Conservation (phyloP, 2,888 invertebrate species). For the Nezara viridula region DNA sequence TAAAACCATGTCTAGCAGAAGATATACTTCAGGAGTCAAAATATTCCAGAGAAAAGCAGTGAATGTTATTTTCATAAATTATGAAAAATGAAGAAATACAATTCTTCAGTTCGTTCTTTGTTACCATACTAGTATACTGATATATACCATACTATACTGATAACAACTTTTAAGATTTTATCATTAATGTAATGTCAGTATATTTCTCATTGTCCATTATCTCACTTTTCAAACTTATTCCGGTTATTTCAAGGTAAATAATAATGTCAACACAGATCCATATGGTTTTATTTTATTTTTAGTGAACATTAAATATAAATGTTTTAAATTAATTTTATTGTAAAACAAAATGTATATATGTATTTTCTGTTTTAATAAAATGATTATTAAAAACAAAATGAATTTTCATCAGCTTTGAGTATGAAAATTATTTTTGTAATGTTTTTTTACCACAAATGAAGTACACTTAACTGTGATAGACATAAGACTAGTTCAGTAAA, state of each 20-base stretch:
- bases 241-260: background rate
- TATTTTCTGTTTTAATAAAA: constrained; percentile 14
- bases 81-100: too few species aligned
- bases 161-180: background rate
- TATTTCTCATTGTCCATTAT: background rate
- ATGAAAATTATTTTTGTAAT: background rate
- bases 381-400: background rate
- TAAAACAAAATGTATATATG: constrained; percentile 10
- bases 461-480: too few species aligned
- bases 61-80: background rate
- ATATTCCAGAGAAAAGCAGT: background rate
- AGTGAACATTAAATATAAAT: background rate
- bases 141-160: too few species aligned
- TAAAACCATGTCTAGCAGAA: too few species aligned
- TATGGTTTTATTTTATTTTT: background rate
- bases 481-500: too few species aligned
- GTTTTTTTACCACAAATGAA: too few species aligned
- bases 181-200: background rate
- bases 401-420: background rate
- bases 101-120: background rate
- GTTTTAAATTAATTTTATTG: background rate
- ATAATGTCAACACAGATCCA: background rate
- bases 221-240: background rate
- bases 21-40: too few species aligned
- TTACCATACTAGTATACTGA: background rate